These are phyloP conservation scores for Oxyruncus cristatus DNA, from an alignment of 2,113 vertebrate genomes.

Conservation along the genomic window DNA sequence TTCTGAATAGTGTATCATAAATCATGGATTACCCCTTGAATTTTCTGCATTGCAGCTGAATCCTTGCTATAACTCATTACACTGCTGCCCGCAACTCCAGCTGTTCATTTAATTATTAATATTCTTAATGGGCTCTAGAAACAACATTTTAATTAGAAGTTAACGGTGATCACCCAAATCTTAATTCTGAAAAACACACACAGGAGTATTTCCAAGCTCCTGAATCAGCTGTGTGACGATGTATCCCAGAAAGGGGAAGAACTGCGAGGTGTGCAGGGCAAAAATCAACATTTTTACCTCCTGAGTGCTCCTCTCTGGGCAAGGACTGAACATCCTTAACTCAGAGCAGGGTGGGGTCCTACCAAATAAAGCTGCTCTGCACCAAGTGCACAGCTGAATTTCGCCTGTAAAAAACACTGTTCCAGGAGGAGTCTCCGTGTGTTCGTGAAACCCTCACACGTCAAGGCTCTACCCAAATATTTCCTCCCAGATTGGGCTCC, in stretches of 20 bases:
- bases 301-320: background rate
- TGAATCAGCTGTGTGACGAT: background rate
- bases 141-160: background rate
- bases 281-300: background rate
- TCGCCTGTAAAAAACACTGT: background rate
- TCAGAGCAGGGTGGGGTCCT: background rate
- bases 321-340: background rate
- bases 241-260: background rate
- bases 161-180: background rate
- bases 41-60: slow-evolving; percentile 2
- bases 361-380: background rate
- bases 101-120: background rate
- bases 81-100: background rate
- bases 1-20: background rate
- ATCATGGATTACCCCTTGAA: background rate
- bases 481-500: background rate
- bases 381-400: fast-evolving
- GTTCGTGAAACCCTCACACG: background rate
- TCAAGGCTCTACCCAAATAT: background rate
- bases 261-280: background rate
- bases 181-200: background rate
- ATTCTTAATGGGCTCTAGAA: background rate
- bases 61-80: background rate
- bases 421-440: background rate
- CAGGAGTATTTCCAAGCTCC: background rate